Conservation (phyloP, 2,113 vertebrate species). For the Taxidea taxus region DNA sequence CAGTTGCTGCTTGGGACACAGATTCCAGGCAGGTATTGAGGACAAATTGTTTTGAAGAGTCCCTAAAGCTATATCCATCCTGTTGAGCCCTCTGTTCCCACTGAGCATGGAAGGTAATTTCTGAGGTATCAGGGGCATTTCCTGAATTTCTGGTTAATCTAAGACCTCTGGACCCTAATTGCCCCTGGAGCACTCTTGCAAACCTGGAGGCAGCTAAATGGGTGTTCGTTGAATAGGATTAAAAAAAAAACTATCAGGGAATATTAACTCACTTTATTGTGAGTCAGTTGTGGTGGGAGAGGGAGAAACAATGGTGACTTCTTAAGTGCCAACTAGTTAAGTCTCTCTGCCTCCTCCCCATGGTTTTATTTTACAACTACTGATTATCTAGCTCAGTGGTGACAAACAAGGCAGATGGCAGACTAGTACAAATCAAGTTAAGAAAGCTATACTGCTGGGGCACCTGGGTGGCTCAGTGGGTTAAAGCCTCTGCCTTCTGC, state of each 20-base stretch:
- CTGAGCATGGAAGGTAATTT: not conserved
- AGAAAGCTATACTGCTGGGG: not conserved
- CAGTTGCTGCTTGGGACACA: not conserved
- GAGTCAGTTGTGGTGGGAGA: not conserved
- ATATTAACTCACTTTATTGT: constrained; percentile 8
- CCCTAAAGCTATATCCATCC: not conserved
- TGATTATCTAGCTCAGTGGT: not conserved
- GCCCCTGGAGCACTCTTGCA: not conserved
- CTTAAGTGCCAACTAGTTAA: not conserved
- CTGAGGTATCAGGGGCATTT: not conserved
- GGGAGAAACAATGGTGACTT: not conserved
- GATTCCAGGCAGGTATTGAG: not conserved
- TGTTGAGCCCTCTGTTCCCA: not conserved
- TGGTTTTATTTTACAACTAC: not conserved
- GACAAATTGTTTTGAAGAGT: not conserved
- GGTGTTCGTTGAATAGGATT: not conserved
- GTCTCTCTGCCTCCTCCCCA: not conserved
- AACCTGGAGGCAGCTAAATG: not conserved
- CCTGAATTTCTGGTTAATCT: not conserved
- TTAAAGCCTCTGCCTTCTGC: no score
- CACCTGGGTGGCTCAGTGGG: no score
- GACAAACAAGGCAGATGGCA: not conserved
- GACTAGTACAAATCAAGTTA: not conserved
- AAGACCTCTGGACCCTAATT: not conserved
- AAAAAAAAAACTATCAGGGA: not conserved